These are phyloP conservation scores for Prolemur simus DNA, from an alignment of 2,113 vertebrate species.

Conservation along the genomic window DNA sequence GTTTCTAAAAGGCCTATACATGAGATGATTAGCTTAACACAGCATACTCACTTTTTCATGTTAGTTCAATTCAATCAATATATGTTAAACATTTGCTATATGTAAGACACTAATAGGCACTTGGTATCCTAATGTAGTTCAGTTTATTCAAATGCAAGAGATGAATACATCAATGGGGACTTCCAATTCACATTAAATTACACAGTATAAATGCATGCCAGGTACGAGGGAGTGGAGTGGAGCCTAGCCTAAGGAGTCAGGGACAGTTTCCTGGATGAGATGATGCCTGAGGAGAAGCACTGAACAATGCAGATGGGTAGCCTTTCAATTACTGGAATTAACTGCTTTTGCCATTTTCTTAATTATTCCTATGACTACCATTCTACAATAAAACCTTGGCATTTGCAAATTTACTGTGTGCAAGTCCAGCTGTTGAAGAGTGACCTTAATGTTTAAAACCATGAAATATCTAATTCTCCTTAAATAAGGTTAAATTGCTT, in stretches of 20 bases:
- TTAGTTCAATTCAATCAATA: not conserved
- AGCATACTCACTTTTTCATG: not conserved
- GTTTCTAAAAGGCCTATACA: not conserved
- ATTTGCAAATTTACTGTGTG: not conserved
- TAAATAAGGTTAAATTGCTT: not conserved
- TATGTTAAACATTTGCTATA: not conserved
- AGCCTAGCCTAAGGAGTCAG: not conserved
- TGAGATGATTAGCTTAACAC: not conserved
- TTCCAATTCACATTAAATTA: not conserved
- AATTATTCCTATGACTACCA: not conserved
- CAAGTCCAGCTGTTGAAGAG: not conserved
- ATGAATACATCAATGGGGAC: not conserved
- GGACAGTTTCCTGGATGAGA: not conserved
- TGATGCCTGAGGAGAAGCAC: not conserved
- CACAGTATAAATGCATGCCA: not conserved
- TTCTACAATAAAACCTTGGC: not conserved
- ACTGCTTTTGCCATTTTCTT: not conserved
- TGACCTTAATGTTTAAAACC: not conserved
- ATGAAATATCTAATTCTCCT: not conserved
- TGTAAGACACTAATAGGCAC: not conserved
- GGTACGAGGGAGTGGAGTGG: not conserved
- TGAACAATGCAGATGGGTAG: not conserved
- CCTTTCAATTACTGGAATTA: not conserved
- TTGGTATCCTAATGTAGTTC: not conserved
- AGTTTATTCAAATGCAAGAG: not conserved